These are phyloP conservation scores for Benthosema pterotum DNA, from an alignment of 2,797 vertebrate species.

Conservation along the genomic window DNA sequence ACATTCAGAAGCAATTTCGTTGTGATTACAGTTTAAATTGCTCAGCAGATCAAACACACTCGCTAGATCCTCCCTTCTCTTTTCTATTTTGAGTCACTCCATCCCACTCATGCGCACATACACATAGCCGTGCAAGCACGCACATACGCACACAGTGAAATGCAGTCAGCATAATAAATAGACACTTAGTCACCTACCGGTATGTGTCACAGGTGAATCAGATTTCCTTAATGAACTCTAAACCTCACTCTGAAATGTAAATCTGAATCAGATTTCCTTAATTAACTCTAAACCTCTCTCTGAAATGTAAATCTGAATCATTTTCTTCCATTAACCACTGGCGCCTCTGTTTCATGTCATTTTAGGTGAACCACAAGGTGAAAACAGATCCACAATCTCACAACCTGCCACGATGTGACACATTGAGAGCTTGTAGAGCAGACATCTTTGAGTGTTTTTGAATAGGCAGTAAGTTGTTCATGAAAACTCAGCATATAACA, in stretches of 20 bases:
- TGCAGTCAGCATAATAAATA: constrained; percentile 12
- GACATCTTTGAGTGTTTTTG: too few species aligned
- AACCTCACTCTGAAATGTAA: constrained; percentile 19
- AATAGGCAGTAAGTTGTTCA: neutral
- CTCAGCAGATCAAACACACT: constrained; percentile 64
- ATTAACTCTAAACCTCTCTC: constrained; percentile 14
- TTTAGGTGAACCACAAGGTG: too few species aligned
- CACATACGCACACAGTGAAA: too few species aligned
- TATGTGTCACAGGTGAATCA: constrained; percentile 31
- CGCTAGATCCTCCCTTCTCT: constrained; percentile 13
- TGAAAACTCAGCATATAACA: constrained; percentile 6
- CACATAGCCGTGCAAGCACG: too few species aligned
- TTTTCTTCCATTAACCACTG: neutral
- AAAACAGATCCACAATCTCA: too few species aligned
- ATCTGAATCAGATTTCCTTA: constrained; percentile 43
- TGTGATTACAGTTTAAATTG: constrained; percentile 69
- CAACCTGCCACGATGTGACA: too few species aligned
- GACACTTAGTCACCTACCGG: constrained; percentile 22
- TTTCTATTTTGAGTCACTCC: constrained; percentile 10
- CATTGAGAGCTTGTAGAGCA: too few species aligned
- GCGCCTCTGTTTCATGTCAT: too few species aligned
- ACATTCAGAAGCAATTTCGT: constrained; percentile 76
- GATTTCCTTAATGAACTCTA: constrained; percentile 38
- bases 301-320: constrained; percentile 17
- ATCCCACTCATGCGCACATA: constrained; percentile 1